Conservation (phyloP, 2,113 vertebrate species). For the Tor tambroides region DNA sequence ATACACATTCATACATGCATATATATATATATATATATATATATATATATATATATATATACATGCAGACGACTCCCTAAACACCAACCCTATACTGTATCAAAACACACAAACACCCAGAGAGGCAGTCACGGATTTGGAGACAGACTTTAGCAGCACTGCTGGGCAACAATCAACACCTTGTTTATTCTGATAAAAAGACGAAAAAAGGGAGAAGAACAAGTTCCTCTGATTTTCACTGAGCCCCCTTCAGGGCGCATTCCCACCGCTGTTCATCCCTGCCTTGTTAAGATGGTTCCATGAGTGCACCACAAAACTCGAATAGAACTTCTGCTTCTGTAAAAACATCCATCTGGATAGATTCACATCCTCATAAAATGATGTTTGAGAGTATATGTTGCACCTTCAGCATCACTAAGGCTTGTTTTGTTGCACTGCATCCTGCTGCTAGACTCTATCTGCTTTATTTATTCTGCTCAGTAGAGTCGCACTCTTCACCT, state of each 20-base stretch:
- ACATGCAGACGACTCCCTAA: background rate
- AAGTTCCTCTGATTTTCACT: slow-evolving; percentile 40
- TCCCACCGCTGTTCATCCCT: slow-evolving; percentile 23
- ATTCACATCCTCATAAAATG: background rate
- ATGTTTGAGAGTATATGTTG: background rate
- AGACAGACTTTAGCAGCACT: slow-evolving; percentile 21
- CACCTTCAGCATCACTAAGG: background rate
- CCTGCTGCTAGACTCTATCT: background rate
- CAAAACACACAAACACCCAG: slow-evolving; percentile 29
- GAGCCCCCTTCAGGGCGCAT: slow-evolving; percentile 43
- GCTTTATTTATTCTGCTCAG: slow-evolving; percentile 9
- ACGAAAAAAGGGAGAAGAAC: slow-evolving; percentile 7
- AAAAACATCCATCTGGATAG: background rate
- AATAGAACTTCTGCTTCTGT: background rate
- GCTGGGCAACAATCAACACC: slow-evolving; percentile 49
- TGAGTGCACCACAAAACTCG: slow-evolving; percentile 21
- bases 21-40: too few species aligned
- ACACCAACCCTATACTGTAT: background rate
- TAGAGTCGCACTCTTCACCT: background rate
- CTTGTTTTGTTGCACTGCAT: background rate
- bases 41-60: too few species aligned
- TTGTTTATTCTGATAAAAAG: slow-evolving; percentile 42
- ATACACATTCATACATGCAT: background rate
- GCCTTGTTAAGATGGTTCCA: slow-evolving; percentile 37
- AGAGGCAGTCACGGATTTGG: slow-evolving; percentile 27